A percentile compares a stretch with the other conserved stretches of the same genome.
phyloP scores from a whole-genome alignment of 1,140 invertebrate species.

The Medauroidea extradentata region DNA sequence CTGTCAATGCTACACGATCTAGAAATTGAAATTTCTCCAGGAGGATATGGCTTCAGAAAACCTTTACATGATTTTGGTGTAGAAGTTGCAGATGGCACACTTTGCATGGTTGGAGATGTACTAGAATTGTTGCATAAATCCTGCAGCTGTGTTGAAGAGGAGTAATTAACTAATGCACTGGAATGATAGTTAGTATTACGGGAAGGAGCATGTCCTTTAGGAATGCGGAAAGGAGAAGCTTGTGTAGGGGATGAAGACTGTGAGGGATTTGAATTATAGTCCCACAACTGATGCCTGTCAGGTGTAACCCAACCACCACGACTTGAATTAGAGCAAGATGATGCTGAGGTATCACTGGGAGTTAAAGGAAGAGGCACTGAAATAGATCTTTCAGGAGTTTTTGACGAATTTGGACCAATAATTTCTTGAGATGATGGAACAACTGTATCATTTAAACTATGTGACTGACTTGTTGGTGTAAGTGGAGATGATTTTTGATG shows the following conservation, averaged over 20 bases:
- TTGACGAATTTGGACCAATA: background rate
- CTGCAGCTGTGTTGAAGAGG: constrained; percentile 13
- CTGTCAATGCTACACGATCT: constrained; percentile 1
- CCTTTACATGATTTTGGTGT: constrained; percentile 34
- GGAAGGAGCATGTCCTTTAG: constrained; percentile 60
- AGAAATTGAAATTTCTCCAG: constrained; percentile 23
- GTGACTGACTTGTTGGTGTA: too few relatives aligned
- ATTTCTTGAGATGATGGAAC: background rate
- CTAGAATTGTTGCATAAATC: constrained; percentile 2
- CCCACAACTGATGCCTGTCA: constrained; percentile 13
- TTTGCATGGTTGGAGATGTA: background rate
- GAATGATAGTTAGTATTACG: constrained; percentile 37
- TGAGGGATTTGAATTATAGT: constrained; percentile 7
- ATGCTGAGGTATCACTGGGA: constrained; percentile 5
- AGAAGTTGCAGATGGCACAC: constrained; percentile 9
- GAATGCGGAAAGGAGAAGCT: constrained; percentile 57
- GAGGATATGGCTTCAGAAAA: constrained; percentile 52
- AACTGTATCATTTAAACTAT: background rate
- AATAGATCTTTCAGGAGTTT: constrained; percentile 13
- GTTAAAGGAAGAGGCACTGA: constrained; percentile 17
- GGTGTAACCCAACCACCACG: constrained; percentile 12
- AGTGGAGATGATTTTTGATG: too few relatives aligned
- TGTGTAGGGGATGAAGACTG: constrained; percentile 11
- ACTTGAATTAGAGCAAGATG: constrained; percentile 8
- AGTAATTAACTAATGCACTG: background rate